phyloP scores from a whole-genome alignment of 30 jellyfish, hydroid and myxozoan species.

The Catostylus mosaicus region DNA sequence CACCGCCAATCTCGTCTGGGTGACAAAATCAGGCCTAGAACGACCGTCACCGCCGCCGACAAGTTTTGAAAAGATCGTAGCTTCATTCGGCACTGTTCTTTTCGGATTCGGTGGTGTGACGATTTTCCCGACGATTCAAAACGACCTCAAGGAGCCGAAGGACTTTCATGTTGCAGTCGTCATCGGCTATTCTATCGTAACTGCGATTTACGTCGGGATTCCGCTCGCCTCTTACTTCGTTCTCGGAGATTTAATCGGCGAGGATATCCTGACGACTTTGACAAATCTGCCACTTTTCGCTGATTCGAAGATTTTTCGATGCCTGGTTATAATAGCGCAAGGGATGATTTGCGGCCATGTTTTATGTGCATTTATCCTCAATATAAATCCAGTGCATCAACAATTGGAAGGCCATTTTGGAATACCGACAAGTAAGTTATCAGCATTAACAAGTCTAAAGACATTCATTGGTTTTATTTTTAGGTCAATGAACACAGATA shows the following conservation, averaged over 20 bases:
- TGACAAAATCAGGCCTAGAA: slow-evolving; percentile 62
- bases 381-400: slow-evolving; percentile 90
- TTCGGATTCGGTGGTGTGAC: slow-evolving; percentile 98
- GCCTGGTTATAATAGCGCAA: slow-evolving; percentile 82
- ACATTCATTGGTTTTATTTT: too few species aligned
- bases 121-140: slow-evolving; percentile 93
- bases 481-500: too few species aligned
- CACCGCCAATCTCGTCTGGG: slow-evolving; percentile 81
- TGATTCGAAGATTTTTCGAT: slow-evolving; percentile 69
- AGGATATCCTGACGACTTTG: slow-evolving; percentile 87
- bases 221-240: slow-evolving; percentile 83
- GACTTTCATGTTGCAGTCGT: slow-evolving; percentile 88
- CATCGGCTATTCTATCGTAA: slow-evolving; percentile 86
- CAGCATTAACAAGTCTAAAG: too few species aligned
- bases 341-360: slow-evolving; percentile 92
- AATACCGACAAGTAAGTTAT: slow-evolving; percentile 94
- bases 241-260: slow-evolving; percentile 82
- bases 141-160: slow-evolving; percentile 91
- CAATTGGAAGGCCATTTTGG: slow-evolving; percentile 91
- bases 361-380: slow-evolving; percentile 88
- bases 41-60: slow-evolving; percentile 75
- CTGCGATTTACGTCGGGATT: slow-evolving; percentile 71
- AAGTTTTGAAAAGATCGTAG: slow-evolving; percentile 72
- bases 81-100: slow-evolving; percentile 90
- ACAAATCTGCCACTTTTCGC: slow-evolving; percentile 65